Percentiles rank a stretch among this genome's conserved stretches.
phyloP scores from a whole-genome alignment of 2,888 invertebrate genomes.

The Linyphia triangularis region DNA sequence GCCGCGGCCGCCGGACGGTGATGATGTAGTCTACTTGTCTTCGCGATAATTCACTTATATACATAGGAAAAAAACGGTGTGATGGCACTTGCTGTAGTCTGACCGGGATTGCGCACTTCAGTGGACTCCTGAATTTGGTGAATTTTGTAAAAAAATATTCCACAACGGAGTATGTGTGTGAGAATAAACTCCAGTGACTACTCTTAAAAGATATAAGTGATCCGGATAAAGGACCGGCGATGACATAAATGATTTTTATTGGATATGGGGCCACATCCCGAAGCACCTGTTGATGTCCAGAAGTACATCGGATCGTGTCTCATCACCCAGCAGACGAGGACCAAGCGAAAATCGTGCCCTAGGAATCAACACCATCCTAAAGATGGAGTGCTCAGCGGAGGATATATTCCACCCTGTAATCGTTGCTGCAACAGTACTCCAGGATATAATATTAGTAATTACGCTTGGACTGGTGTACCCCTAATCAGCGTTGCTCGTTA shows the following conservation, averaged over 20 bases:
- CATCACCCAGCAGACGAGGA: conserved; percentile 80
- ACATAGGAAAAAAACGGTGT: neutral
- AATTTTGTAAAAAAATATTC: no score
- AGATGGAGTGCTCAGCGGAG: conserved; percentile 30
- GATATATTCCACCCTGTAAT: conserved; percentile 53
- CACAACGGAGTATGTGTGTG: neutral
- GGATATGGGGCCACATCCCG: conserved; percentile 87
- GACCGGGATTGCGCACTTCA: neutral
- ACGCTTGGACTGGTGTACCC: conserved; percentile 87
- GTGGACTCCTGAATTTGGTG: neutral
- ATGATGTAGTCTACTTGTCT: conserved; percentile 6
- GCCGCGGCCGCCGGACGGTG: conserved; percentile 24
- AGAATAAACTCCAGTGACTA: neutral
- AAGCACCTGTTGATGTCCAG: conserved; percentile 84
- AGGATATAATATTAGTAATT: conserved; percentile 49
- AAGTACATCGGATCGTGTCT: conserved; percentile 85
- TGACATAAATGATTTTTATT: conserved; percentile 30
- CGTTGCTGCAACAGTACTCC: conserved; percentile 51
- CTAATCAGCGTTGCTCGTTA: conserved; percentile 88
- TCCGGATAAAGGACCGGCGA: conserved; percentile 10
- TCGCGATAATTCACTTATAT: neutral
- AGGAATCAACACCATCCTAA: conserved; percentile 28
- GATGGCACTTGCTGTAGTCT: neutral
- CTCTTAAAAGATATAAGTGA: conserved; percentile 3
- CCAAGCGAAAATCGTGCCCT: conserved; percentile 50